These are phyloP conservation scores for Apamea sordens DNA, from an alignment of 2,888 invertebrate genomes.

Conservation along the genomic window DNA sequence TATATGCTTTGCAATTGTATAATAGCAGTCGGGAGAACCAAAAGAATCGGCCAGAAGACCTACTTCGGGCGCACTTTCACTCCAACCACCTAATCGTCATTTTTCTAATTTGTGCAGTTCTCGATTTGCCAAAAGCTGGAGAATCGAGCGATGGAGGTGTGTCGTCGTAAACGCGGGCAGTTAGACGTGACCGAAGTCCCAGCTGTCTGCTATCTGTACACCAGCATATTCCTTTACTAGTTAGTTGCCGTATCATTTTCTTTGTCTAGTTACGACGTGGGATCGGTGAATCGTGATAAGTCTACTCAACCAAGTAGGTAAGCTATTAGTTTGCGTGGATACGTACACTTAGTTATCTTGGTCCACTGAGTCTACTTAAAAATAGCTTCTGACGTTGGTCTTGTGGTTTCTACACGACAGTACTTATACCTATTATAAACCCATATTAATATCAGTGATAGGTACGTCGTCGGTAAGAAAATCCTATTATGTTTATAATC, in stretches of 20 bases:
- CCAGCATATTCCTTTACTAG: conserved; percentile 81
- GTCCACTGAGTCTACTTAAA: neutral
- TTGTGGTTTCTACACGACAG: conserved; percentile 14
- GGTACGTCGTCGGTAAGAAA: neutral
- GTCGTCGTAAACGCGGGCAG: conserved; percentile 76
- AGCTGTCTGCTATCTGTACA: conserved; percentile 79
- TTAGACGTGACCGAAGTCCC: conserved; percentile 80
- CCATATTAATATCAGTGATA: neutral
- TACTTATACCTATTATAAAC: neutral
- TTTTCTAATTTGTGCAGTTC: conserved; percentile 68
- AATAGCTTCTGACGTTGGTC: neutral
- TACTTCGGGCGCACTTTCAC: neutral
- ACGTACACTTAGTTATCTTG: neutral
- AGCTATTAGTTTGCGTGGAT: neutral
- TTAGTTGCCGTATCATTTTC: conserved; percentile 66
- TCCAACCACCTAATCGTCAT: neutral
- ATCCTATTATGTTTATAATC: neutral
- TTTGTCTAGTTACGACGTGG: neutral
- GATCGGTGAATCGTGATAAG: neutral
- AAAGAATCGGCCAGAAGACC: neutral
- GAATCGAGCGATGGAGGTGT: conserved; percentile 75
- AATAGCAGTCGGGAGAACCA: neutral
- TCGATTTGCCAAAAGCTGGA: conserved; percentile 75
- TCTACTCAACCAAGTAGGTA: neutral
- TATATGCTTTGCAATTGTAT: neutral